Evolutionary conservation across 2,888 invertebrate genomes (phyloP), one percentile per base, ranked within the genome.

Genomic region (Xanthorhoe designata): DNA sequence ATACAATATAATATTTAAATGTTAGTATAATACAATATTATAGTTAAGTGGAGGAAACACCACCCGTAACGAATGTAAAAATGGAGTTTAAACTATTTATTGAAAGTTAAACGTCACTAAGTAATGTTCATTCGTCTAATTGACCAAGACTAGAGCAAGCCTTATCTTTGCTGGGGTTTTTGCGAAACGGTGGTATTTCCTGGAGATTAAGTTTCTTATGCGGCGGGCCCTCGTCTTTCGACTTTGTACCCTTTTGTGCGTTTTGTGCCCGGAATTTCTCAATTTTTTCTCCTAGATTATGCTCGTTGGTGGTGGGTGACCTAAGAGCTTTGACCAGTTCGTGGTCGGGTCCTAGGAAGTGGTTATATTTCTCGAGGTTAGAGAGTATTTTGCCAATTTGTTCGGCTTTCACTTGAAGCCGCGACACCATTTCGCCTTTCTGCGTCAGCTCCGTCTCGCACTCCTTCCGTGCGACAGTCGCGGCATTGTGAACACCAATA

Each of bases 391-490:
- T 97, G 93, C 98, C 98, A 92, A 99, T 98, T 94, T 98, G 98
- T 86, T 97, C 97, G 79, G 98, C 98, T 95, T 98, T 99, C 83
- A 96, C 97, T 94, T 99, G 99, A 80, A 99, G 96, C 82, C 98
- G 96, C 88, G 97, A 96, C 82, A 99, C 98, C 96, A 98, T 96
- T 94, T 98, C 98, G 81, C 98, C 98, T 92, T 99, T 99, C 94
- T 98, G 98, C 83, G 98, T 98, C 89, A 99, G 95, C 91, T 98
- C 98, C 94, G 96, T 96, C 94, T 99, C 98, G 95, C 98, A 98
- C 94, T 98, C 98, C 98, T 98, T 93, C 90, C 91, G 82, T 87
- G 81, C 77, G 84, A 82, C 70, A 86, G 84, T 80, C 88, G 89
- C 89, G 89, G 90, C 90, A 92, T 87, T 84, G 84, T 89, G 86